Conservation (phyloP, 92 coral and sea anemone species). For the Siderastrea radians region DNA sequence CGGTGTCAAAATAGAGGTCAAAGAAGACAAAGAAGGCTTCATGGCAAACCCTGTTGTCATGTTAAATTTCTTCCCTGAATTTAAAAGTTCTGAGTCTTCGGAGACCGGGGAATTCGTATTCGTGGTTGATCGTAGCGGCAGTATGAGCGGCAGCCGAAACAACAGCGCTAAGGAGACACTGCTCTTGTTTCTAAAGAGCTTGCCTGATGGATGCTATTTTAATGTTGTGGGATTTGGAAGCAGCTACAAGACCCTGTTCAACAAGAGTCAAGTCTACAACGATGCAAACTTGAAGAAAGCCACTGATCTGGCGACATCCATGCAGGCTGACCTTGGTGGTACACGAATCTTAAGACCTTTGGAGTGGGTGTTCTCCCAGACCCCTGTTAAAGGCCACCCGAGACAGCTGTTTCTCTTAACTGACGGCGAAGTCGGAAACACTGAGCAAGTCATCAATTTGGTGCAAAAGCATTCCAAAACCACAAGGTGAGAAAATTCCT, state of each 20-base stretch:
- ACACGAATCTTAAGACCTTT: conserved; percentile 86
- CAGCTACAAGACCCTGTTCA: conserved; percentile 73
- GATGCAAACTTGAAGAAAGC: conserved; percentile 82
- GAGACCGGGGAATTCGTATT: conserved; percentile 89
- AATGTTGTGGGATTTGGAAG: conserved; percentile 96
- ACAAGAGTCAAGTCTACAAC: conserved; percentile 73
- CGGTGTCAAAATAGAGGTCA: conserved; percentile 58
- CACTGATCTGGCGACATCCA: conserved; percentile 58
- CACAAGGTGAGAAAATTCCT: conserved; percentile 62
- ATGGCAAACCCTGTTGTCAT: conserved; percentile 81
- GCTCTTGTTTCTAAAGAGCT: conserved; percentile 86
- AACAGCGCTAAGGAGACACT: conserved; percentile 82
- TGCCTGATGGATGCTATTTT: conserved; percentile 89
- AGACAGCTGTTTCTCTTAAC: conserved; percentile 93
- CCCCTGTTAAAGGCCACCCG: conserved; percentile 85
- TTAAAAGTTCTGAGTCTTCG: conserved; percentile 66
- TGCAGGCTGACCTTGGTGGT: conserved; percentile 90
- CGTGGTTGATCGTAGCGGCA: conserved; percentile 94
- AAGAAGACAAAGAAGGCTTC: conserved; percentile 68
- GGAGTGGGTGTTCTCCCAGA: conserved; percentile 77
- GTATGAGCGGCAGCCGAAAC: conserved; percentile 77
- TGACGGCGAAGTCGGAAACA: conserved; percentile 89
- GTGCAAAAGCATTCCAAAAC: conserved; percentile 67
- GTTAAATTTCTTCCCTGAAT: conserved; percentile 87
- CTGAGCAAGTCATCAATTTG: conserved; percentile 79